phyloP scores from a whole-genome alignment of 2,888 invertebrate genomes.

The Aspidiotus rigidus region DNA sequence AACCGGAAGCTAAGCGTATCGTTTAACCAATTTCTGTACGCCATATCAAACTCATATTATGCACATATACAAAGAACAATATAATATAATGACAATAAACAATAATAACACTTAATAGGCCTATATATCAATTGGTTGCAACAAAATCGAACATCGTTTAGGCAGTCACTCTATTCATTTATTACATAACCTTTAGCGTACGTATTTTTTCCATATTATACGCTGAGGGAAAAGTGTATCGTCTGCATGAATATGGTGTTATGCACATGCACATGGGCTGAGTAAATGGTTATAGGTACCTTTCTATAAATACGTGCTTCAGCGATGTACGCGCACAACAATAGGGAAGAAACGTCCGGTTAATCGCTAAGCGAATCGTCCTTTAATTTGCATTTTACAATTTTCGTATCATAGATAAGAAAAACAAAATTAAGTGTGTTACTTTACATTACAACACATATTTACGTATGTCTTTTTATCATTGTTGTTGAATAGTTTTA shows the following conservation, averaged over 20 bases:
- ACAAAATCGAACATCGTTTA: neutral
- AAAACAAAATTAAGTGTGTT: neutral
- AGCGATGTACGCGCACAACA: neutral
- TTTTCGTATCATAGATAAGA: constrained; percentile 13
- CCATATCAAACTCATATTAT: constrained; percentile 12
- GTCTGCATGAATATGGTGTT: too few relatives aligned
- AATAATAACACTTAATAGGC: too few relatives aligned
- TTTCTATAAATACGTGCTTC: neutral
- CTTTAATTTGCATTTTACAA: constrained; percentile 19
- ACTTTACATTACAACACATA: neutral
- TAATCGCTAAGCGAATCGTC: constrained; percentile 15
- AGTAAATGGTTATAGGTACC: too few relatives aligned
- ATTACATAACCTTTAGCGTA: too few relatives aligned
- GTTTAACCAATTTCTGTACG: constrained; percentile 21
- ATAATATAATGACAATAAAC: neutral
- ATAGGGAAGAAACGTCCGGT: constrained; percentile 10
- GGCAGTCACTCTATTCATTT: neutral
- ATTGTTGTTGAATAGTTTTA: constrained; percentile 1
- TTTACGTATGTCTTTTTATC: constrained; percentile 11
- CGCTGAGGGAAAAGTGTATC: too few relatives aligned
- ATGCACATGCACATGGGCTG: too few relatives aligned
- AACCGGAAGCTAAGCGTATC: constrained; percentile 23
- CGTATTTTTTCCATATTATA: too few relatives aligned
- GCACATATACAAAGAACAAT: neutral
- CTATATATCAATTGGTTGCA: neutral